Percentiles rank a stretch among this genome's conserved stretches.
phyloP scores from a whole-genome alignment of 1,140 invertebrate genomes.

The Latrodectus geometricus region DNA sequence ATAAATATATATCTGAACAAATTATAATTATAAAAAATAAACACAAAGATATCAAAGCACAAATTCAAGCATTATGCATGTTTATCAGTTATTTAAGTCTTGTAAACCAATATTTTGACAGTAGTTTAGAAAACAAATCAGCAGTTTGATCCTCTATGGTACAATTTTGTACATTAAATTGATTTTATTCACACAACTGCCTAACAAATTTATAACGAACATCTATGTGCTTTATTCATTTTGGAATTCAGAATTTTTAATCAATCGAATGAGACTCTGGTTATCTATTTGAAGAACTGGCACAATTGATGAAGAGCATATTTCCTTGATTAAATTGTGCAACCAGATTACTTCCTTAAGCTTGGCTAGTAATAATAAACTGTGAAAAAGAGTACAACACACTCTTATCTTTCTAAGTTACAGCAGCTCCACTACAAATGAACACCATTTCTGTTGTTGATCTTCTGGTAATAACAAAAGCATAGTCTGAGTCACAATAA shows the following conservation, averaged over 20 bases:
- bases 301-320: background rate
- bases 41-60: background rate
- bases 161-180: background rate
- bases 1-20: too few relatives aligned
- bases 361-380: constrained; percentile 38
- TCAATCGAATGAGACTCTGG: constrained; percentile 65
- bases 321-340: constrained; percentile 2
- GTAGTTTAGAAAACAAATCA: constrained; percentile 3
- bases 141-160: background rate
- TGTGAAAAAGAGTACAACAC: constrained; percentile 47
- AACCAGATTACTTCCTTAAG: constrained; percentile 43
- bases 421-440: constrained; percentile 8
- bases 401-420: constrained; percentile 36
- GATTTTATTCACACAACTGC: constrained; percentile 53
- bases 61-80: constrained; percentile 1
- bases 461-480: constrained; percentile 63
- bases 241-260: constrained; percentile 69
- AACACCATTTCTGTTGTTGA: constrained; percentile 49
- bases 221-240: constrained; percentile 69
- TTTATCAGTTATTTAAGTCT: background rate
- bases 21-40: too few relatives aligned
- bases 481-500: constrained; percentile 69
- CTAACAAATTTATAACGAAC: constrained; percentile 68
- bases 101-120: constrained; percentile 10
- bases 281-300: constrained; percentile 65